A percentile compares a stretch with the other conserved stretches of the same genome.
Evolutionary conservation across 1,140 invertebrate species (phyloP).

Genomic region (Pinna nobilis): DNA sequence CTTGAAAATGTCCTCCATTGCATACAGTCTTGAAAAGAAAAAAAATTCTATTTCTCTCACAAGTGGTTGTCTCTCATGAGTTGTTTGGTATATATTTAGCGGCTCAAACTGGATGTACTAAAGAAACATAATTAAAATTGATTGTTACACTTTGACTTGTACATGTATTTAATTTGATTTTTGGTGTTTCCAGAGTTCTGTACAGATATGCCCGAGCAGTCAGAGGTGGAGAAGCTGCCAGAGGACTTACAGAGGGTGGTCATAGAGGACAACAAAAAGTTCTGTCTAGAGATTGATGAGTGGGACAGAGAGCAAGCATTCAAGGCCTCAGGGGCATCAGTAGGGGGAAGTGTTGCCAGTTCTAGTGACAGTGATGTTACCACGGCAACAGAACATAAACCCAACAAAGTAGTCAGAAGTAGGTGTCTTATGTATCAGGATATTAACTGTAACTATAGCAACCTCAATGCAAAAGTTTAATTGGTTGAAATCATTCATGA

Average conservation of each 20-base stretch:
- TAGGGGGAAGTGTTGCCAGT: conserved; percentile 34
- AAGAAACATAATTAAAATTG: background rate
- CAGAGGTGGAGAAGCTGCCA: conserved; percentile 55
- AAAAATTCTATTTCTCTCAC: background rate
- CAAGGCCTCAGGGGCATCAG: conserved; percentile 39
- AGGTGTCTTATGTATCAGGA: background rate
- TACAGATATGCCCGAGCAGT: conserved; percentile 6
- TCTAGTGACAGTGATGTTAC: background rate
- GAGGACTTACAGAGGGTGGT: conserved; percentile 72
- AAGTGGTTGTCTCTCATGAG: background rate
- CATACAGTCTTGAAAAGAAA: background rate
- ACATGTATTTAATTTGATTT: too few species aligned
- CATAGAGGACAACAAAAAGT: conserved; percentile 71
- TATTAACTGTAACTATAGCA: background rate
- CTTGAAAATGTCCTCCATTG: too few species aligned
- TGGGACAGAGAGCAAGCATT: conserved; percentile 72
- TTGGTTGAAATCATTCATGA: background rate
- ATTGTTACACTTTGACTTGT: too few species aligned
- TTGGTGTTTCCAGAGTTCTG: background rate
- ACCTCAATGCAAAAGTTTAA: background rate
- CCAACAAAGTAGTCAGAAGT: conserved; percentile 2
- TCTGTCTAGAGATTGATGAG: conserved; percentile 70
- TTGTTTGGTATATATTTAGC: background rate
- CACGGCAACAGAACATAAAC: background rate
- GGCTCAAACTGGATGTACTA: background rate